Conservation (phyloP, 2,797 vertebrate species). For the Pseudocheirus occidentalis region DNA sequence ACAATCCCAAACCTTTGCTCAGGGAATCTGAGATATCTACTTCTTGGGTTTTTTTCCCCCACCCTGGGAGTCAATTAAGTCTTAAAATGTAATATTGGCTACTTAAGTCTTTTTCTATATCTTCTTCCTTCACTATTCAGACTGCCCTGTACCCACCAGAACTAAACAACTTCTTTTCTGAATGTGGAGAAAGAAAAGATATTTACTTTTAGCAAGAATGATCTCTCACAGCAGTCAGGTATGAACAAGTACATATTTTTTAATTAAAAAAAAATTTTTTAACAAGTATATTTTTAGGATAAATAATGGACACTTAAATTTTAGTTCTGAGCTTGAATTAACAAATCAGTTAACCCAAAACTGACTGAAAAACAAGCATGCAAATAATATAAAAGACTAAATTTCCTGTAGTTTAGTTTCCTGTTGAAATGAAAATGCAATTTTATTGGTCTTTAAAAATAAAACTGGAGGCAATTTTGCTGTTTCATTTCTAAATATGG, state of each 20-base stretch:
- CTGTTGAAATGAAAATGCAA: conserved; percentile 22
- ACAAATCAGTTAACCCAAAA: not conserved
- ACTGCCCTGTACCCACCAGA: conserved; percentile 8
- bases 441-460: not conserved
- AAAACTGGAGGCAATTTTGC: not conserved
- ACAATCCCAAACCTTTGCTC: not conserved
- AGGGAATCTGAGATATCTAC: not conserved
- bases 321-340: not conserved
- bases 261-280: too few species aligned
- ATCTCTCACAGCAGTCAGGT: not conserved
- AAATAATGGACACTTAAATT: not conserved
- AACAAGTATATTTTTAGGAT: not conserved
- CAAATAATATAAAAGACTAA: not conserved
- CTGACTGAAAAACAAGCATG: not conserved
- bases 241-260: too few species aligned
- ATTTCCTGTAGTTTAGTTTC: conserved; percentile 31
- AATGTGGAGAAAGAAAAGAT: not conserved
- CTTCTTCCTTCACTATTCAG: not conserved
- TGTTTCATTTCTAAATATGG: not conserved
- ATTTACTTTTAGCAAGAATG: conserved; percentile 23
- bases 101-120: not conserved
- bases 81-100: not conserved
- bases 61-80: not conserved
- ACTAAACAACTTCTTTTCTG: not conserved
- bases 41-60: not conserved